Evolutionary conservation across 2,113 vertebrate species (phyloP).

Genomic region (Zosterops lateralis): DNA sequence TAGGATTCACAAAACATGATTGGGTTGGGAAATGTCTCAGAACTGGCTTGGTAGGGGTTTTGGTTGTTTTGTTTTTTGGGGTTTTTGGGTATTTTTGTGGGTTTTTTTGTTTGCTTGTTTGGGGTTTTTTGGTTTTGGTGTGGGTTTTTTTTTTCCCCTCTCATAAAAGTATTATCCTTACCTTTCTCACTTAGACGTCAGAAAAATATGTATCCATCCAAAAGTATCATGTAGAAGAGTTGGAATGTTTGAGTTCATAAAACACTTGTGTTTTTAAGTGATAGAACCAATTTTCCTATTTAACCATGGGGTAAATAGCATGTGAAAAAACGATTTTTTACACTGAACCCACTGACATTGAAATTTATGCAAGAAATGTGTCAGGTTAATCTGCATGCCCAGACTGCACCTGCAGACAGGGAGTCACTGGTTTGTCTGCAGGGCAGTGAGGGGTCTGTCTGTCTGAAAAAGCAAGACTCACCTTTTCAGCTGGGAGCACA

Average conservation of each 20-base stretch:
- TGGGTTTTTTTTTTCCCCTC: neutral
- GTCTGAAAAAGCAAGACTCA: neutral
- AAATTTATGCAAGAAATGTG: neutral
- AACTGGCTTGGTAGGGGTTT: neutral
- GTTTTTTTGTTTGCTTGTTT: neutral
- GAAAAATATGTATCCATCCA: neutral
- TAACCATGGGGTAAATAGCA: neutral
- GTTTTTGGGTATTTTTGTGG: neutral
- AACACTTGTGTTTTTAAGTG: neutral
- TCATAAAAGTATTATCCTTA: neutral
- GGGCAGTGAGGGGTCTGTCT: rapidly evolving
- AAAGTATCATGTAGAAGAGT: neutral
- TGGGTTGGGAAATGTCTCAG: neutral
- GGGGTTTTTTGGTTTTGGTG: neutral
- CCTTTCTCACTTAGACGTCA: neutral
- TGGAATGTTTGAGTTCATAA: neutral
- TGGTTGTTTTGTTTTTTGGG: no score
- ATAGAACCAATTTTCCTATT: neutral
- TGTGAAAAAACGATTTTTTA: neutral
- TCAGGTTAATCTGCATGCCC: neutral
- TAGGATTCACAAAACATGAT: neutral
- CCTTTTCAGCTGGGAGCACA: neutral
- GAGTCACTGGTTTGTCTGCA: neutral
- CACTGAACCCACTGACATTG: rapidly evolving
- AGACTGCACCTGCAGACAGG: neutral